These are phyloP conservation scores for Chrosomus eos DNA, from an alignment of 2,797 vertebrate genomes.

Conservation along the genomic window DNA sequence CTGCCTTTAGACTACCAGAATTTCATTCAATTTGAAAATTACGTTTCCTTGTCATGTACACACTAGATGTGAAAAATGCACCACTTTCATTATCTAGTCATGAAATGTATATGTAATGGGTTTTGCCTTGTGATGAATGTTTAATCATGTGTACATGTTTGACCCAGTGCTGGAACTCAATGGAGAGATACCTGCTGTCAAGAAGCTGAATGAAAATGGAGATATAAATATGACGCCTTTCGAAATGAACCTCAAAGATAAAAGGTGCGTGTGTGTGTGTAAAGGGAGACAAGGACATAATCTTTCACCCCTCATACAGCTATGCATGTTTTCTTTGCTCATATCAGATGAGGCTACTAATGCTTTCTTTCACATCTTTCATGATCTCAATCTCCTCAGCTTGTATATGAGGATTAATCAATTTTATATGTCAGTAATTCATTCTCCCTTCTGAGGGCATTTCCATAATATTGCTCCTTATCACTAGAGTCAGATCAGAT, in stretches of 20 bases:
- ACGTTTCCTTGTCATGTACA: neutral
- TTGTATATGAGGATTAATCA: constrained; percentile 28
- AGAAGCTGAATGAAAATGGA: constrained; percentile 63
- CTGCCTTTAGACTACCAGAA: neutral
- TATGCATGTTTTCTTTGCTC: neutral
- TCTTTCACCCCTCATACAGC: neutral
- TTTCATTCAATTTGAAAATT: neutral
- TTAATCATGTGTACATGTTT: constrained; percentile 15
- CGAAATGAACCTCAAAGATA: constrained; percentile 92
- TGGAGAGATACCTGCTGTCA: constrained; percentile 62
- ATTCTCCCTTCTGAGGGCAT: constrained; percentile 2
- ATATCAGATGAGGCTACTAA: neutral
- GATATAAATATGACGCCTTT: constrained; percentile 82
- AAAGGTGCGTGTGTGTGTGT: constrained; percentile 76
- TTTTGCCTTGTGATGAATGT: constrained; percentile 11
- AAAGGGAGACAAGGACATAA: neutral
- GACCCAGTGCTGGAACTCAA: constrained; percentile 78
- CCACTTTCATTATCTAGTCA: neutral
- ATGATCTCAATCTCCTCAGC: constrained; percentile 41
- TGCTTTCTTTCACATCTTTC: constrained; percentile 2
- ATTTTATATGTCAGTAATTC: constrained; percentile 34
- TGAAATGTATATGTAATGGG: neutral
- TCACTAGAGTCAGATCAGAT: constrained; percentile 35
- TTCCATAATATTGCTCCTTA: constrained; percentile 27
- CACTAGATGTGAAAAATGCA: neutral